Base-by-base conservation (phyloP, 2,113 vertebrate genomes). In the Neotoma lepida region DNA sequence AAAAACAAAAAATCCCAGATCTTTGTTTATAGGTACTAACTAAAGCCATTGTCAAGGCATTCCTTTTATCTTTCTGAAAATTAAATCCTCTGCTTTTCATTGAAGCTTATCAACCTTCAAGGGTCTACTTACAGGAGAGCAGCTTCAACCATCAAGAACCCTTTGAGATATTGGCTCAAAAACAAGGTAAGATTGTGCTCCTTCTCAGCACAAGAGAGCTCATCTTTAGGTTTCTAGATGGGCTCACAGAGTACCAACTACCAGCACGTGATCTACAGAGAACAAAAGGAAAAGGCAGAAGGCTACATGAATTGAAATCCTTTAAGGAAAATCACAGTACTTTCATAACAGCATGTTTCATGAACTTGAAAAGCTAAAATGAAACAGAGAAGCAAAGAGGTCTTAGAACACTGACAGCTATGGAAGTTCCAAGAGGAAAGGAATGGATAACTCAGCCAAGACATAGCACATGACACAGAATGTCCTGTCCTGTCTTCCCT, bases 381-480 rank as follows among this genome's bases (percentile, higher is more conserved):
- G 66, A 28, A 20, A 44, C 22, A 54, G 20, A 17, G 5, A 15
- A 6, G 28, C 54, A 70, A 68, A 84, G 18, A 56, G 4, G 20
- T 63, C 90, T 89, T 61, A 41, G 49, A 95, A 89, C 0, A 10
- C 0, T 33, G 2, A 89, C 20, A 68, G 35, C 4, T 85, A 94
- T 24, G 12, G 18, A 96, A 86, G 17, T 18, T 41, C 49, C 39
- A 82, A 80, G 92, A 51, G 73, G 14, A 94, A 22, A 10, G 26
- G 63, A 95, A 96, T 94, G 93, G 63, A 63, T 70, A 46, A 61
- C 46, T 81, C 71, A 58, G 3, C 91, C 39, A 96, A 95, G 96
- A 93, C 54, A 88, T 66, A 92, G 94, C 92, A 58, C 54, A 41
- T 4, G 51, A 63, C 14, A 85, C 4, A 74, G 28, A 6, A 1